Evolutionary conservation across 2,797 vertebrate species (phyloP).

Genomic region (Caiman crocodilus): DNA sequence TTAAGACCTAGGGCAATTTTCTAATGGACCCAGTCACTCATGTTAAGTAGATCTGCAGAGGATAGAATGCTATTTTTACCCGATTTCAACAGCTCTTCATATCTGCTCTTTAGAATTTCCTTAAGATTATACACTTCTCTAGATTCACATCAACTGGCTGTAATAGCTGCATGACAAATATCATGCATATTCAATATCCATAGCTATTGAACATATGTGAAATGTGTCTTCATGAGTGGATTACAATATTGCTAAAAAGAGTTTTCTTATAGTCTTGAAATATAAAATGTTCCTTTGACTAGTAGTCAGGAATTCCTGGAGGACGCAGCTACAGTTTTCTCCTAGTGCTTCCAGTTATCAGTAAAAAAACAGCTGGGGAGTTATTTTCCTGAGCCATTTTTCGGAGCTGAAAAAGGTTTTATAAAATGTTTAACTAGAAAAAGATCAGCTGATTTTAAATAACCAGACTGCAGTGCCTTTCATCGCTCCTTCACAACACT

Average conservation of each 20-base stretch:
- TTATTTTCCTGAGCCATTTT: constrained; percentile 57
- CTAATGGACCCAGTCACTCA: background rate
- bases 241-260: constrained; percentile 36
- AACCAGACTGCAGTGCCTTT: constrained; percentile 43
- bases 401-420: constrained; percentile 29
- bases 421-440: constrained; percentile 52
- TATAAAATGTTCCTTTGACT: constrained; percentile 24
- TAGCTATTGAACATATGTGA: constrained; percentile 30
- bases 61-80: background rate
- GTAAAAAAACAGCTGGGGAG: constrained; percentile 47
- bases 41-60: background rate
- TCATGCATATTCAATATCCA: constrained; percentile 25
- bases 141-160: constrained; percentile 26
- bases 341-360: constrained; percentile 66
- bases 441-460: constrained; percentile 53
- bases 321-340: constrained; percentile 47
- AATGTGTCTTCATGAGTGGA: constrained; percentile 33
- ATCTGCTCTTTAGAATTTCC: background rate
- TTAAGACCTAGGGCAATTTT: background rate
- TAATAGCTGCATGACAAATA: constrained; percentile 7
- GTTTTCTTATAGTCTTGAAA: constrained; percentile 36
- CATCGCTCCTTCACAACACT: constrained; percentile 42
- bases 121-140: background rate
- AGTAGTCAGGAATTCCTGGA: constrained; percentile 58
- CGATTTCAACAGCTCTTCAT: constrained; percentile 24